These are phyloP conservation scores for Phallusia fumigata DNA, from an alignment of 23 tunicate species.

Conservation along the genomic window DNA sequence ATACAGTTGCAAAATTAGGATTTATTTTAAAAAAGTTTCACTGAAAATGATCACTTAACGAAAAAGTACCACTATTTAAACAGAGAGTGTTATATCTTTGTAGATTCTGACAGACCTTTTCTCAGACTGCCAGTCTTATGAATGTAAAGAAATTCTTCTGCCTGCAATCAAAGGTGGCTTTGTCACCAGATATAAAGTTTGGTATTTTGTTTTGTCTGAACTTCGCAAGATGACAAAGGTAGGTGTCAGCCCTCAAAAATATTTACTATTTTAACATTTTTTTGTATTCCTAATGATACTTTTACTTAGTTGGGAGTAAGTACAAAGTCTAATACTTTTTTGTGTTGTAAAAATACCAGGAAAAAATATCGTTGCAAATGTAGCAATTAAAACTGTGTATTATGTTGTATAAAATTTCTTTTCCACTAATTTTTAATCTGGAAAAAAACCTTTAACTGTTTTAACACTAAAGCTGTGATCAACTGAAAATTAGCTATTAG, in stretches of 20 bases:
- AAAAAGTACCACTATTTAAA: background rate
- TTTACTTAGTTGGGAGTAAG: background rate
- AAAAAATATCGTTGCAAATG: no score
- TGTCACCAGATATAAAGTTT: slow-evolving; percentile 53
- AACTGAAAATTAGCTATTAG: no score
- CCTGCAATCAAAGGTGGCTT: slow-evolving; percentile 70
- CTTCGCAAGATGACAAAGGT: slow-evolving; percentile 46
- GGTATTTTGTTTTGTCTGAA: slow-evolving; percentile 35
- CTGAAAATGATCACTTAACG: no score
- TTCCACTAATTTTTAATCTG: no score
- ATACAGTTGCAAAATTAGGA: no score
- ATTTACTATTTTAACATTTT: background rate
- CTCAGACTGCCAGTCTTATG: slow-evolving; percentile 58
- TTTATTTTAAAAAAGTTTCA: no score
- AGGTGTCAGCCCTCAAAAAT: background rate
- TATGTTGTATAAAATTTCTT: no score
- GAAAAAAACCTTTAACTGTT: no score
- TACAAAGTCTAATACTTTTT: no score
- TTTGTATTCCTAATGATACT: background rate
- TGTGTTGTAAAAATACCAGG: no score
- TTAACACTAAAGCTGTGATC: no score
- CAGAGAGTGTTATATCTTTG: background rate
- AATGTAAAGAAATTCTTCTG: slow-evolving; percentile 64
- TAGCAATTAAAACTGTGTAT: no score
- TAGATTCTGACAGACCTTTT: slow-evolving; percentile 67